Percentiles rank a stretch among this genome's conserved stretches.
phyloP scores from a whole-genome alignment of 2,888 invertebrate genomes.

The Oxyteleia sp. region DNA sequence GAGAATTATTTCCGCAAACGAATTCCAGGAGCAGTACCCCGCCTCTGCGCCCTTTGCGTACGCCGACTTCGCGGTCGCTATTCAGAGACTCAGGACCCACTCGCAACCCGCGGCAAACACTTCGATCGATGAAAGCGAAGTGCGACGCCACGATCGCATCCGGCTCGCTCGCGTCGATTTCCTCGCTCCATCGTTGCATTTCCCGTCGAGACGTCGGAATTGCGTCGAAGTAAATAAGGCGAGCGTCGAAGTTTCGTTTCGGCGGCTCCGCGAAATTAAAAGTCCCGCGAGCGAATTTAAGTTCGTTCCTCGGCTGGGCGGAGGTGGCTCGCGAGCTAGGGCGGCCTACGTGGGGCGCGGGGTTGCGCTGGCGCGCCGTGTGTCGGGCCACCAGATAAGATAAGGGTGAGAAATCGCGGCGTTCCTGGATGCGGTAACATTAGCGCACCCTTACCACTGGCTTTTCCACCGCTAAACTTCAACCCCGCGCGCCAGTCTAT shows the following conservation, averaged over 20 bases:
- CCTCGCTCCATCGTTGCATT: constrained; percentile 7
- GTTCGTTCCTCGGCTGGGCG: constrained; percentile 74
- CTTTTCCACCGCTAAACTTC: too few species aligned
- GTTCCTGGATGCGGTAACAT: too few species aligned
- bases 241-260: constrained; percentile 55
- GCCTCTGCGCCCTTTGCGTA: constrained; percentile 26
- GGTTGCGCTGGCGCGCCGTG: constrained; percentile 62
- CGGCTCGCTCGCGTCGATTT: too few species aligned
- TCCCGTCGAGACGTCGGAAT: constrained; percentile 2
- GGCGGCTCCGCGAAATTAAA: constrained; percentile 82
- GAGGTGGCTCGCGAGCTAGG: constrained; percentile 44
- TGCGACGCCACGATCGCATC: constrained; percentile 25
- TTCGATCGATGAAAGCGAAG: constrained; percentile 50
- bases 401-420: constrained; percentile 87
- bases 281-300: constrained; percentile 81
- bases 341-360: constrained; percentile 42
- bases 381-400: constrained; percentile 81
- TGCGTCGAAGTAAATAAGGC: constrained; percentile 21
- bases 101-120: constrained; percentile 20
- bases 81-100: constrained; percentile 1
- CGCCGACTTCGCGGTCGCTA: too few species aligned
- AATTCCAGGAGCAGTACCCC: too few species aligned
- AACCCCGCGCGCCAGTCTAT: too few species aligned
- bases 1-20: too few species aligned
- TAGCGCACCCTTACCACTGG: too few species aligned